Base-by-base conservation (phyloP, 2,113 vertebrate genomes). In the Cyprinodon tularosa region DNA sequence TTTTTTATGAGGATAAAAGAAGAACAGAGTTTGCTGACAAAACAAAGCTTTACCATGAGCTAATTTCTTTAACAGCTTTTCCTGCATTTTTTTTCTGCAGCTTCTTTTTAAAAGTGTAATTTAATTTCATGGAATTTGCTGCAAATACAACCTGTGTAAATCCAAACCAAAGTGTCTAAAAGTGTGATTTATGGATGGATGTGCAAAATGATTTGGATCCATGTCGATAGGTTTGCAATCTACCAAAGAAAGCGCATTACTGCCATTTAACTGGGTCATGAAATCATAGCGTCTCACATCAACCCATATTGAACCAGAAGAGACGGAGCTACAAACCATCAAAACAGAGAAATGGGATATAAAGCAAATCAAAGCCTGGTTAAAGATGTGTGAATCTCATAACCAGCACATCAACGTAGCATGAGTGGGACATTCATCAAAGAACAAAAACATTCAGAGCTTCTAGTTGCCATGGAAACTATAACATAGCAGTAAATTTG, bases 401-500 rank as follows among this genome's bases (percentile, higher is more conserved):
- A 4, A 62, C 62, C 39, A 59, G 15, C 36, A 40, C 53, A 69
- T 78, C 64, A 66, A 50, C n/a, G 57, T 45, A 29, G 37, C 62
- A 50, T 71, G 36, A 61, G 1, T 47, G 6, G 38, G 37, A 66
- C 59, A 48, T 29, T 36, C 12, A 67, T 64, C 3, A 63, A 0
- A 17, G 64, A 29, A 64, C 11, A 61, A 39, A 38, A 76, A 70
- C n/a, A 29, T 40, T 38, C n/a, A 37, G 59, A 57, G 45, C 12
- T 44, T 63, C 8, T 10, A 10, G 39, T 75, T 83, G 45, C 62
- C 12, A 42, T 36, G 66, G 62, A 64, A 62, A 66, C 71, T 57
- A 48, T 70, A 42, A 50, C 36, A 60, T 8, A 11, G 57, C 48
- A 12, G 0, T 57, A 22, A 66, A 42, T 62, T 22, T 8, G 17